Percentiles rank a stretch among this genome's conserved stretches.
phyloP scores from a whole-genome alignment of 2,888 invertebrate species.

The Salpingus planirostris region DNA sequence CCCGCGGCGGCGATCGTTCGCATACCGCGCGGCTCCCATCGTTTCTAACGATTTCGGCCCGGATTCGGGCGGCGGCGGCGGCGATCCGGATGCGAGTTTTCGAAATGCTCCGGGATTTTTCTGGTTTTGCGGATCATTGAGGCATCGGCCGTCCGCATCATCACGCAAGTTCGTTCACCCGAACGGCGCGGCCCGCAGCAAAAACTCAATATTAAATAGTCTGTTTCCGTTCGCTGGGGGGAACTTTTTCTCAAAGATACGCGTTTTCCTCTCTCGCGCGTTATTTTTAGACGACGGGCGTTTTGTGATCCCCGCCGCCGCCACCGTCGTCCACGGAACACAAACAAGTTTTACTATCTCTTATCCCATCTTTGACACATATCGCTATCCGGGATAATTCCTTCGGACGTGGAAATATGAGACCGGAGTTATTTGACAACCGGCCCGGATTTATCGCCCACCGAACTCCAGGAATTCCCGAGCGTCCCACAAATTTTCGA shows the following conservation, averaged over 20 bases:
- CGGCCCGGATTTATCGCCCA: no score
- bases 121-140: constrained; percentile 23
- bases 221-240: constrained; percentile 30
- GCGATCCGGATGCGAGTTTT: no score
- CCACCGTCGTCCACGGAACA: no score
- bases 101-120: neutral
- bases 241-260: constrained; percentile 29
- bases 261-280: constrained; percentile 15
- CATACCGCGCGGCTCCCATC: neutral
- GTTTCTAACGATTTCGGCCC: no score
- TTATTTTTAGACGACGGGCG: constrained; percentile 25
- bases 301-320: no score
- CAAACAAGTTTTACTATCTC: constrained; percentile 20
- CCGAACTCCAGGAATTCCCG: constrained; percentile 1
- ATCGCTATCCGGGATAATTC: constrained; percentile 9
- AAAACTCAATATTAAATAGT: constrained; percentile 33
- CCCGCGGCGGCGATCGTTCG: neutral
- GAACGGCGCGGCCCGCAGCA: constrained; percentile 22
- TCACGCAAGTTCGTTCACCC: constrained; percentile 33
- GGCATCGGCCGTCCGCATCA: no score
- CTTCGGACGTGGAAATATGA: constrained; percentile 8
- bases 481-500: no score
- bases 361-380: constrained; percentile 12
- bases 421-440: constrained; percentile 5
- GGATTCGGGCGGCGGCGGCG: no score